phyloP scores from a whole-genome alignment of 1,140 invertebrate genomes.

The Aethina tumida region DNA sequence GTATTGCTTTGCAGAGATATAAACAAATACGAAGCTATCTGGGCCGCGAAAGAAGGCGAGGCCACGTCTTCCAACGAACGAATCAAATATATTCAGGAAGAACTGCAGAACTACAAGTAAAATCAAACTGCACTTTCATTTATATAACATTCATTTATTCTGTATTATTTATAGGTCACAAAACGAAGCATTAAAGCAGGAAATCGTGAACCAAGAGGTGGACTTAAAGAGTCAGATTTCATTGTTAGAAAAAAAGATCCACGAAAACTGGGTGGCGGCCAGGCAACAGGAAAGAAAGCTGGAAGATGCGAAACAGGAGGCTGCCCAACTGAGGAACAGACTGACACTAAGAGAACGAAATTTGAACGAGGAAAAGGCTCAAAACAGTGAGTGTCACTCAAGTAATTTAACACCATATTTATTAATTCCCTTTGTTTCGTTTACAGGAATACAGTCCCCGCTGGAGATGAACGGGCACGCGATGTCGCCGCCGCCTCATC shows the following conservation, averaged over 20 bases:
- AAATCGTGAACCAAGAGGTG: constrained; percentile 70
- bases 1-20: constrained; percentile 50
- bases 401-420: neutral
- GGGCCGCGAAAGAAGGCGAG: constrained; percentile 74
- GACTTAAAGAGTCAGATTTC: constrained; percentile 65
- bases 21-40: constrained; percentile 69
- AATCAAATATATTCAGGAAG: constrained; percentile 64
- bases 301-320: constrained; percentile 65
- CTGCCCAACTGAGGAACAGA: constrained; percentile 59
- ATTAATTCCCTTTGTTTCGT: neutral
- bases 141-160: neutral
- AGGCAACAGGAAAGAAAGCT: constrained; percentile 63
- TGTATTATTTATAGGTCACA: constrained; percentile 42
- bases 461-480: constrained; percentile 32
- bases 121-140: constrained; percentile 16
- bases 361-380: constrained; percentile 34
- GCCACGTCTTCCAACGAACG: constrained; percentile 67
- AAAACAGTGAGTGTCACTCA: constrained; percentile 26
- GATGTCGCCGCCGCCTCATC: constrained; percentile 33
- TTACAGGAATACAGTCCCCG: constrained; percentile 29
- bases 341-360: constrained; percentile 51
- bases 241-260: constrained; percentile 61
- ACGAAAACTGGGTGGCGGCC: constrained; percentile 67
- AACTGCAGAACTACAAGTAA: constrained; percentile 72
- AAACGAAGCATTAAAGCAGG: constrained; percentile 62